A percentile compares a stretch with the other conserved stretches of the same genome.
Evolutionary conservation across 92 coral and sea anemone species (phyloP).

Genomic region (Siderastrea siderea): DNA sequence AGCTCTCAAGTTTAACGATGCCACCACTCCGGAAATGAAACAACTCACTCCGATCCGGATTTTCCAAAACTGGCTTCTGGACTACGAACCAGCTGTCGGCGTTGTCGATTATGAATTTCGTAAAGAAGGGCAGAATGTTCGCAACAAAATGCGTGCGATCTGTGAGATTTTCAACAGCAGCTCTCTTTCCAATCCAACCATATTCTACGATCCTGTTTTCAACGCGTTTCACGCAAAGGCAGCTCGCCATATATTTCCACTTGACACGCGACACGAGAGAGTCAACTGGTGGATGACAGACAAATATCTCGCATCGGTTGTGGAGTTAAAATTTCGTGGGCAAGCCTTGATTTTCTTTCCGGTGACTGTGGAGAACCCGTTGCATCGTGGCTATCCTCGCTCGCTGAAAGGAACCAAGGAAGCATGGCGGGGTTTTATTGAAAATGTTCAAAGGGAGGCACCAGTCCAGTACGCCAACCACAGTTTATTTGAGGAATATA

Average conservation of each 20-base stretch:
- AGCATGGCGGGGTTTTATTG: conserved; percentile 24
- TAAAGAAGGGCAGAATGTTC: background rate
- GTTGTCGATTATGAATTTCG: conserved; percentile 17
- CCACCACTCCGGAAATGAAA: conserved; percentile 19
- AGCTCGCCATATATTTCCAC: conserved; percentile 31
- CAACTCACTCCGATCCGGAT: conserved; percentile 34
- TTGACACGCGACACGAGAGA: conserved; percentile 9
- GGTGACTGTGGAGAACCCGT: conserved; percentile 12
- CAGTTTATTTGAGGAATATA: background rate
- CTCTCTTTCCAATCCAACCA: conserved; percentile 26
- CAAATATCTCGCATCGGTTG: conserved; percentile 26
- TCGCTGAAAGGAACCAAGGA: background rate
- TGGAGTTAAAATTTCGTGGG: conserved; percentile 56
- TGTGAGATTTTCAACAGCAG: conserved; percentile 7
- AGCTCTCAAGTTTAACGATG: conserved; percentile 27
- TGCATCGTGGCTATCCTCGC: conserved; percentile 8
- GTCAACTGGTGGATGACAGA: conserved; percentile 41
- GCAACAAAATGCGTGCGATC: background rate
- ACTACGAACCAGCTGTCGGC: conserved; percentile 45
- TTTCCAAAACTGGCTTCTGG: conserved; percentile 48
- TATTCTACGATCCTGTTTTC: conserved; percentile 37
- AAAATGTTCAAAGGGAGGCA: background rate
- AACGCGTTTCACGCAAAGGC: conserved; percentile 45
- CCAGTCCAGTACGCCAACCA: conserved; percentile 6
- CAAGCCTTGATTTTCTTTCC: conserved; percentile 51